Conservation (phyloP, 1,140 invertebrate genomes). For the Neotoxoptera formosana region DNA sequence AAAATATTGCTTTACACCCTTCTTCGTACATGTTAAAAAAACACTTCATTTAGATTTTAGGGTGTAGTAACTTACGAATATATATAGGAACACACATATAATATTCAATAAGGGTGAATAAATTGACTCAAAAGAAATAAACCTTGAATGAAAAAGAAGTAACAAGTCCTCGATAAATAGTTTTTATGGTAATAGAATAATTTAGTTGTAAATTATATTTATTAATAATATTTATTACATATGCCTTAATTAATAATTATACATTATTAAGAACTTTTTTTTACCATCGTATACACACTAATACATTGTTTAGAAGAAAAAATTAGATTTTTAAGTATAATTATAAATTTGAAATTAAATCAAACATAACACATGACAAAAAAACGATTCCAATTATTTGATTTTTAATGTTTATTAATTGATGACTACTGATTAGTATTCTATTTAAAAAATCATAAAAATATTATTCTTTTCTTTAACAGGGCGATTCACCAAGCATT, state of each 20-base stretch:
- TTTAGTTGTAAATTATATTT: background rate
- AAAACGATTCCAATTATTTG: too few relatives aligned
- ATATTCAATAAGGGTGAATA: slow-evolving; percentile 22
- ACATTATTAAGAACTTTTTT: background rate
- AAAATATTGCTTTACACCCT: background rate
- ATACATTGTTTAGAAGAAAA: too few relatives aligned
- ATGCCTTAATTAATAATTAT: background rate
- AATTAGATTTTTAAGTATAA: too few relatives aligned
- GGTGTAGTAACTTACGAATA: background rate
- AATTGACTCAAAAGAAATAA: slow-evolving; percentile 29
- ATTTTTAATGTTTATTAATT: too few relatives aligned
- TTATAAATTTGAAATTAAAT: too few relatives aligned
- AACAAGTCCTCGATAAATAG: background rate
- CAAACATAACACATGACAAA: too few relatives aligned
- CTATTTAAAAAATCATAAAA: too few relatives aligned
- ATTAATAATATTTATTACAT: background rate
- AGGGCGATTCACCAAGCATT: too few relatives aligned
- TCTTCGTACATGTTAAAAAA: background rate
- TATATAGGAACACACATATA: background rate
- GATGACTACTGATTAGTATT: too few relatives aligned
- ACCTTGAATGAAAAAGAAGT: background rate
- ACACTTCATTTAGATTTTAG: slow-evolving; percentile 31
- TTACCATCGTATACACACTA: background rate
- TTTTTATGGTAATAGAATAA: background rate
- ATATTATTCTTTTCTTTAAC: too few relatives aligned